Conservation (phyloP, 1,140 invertebrate species). For the Tetramorium alpestre region DNA sequence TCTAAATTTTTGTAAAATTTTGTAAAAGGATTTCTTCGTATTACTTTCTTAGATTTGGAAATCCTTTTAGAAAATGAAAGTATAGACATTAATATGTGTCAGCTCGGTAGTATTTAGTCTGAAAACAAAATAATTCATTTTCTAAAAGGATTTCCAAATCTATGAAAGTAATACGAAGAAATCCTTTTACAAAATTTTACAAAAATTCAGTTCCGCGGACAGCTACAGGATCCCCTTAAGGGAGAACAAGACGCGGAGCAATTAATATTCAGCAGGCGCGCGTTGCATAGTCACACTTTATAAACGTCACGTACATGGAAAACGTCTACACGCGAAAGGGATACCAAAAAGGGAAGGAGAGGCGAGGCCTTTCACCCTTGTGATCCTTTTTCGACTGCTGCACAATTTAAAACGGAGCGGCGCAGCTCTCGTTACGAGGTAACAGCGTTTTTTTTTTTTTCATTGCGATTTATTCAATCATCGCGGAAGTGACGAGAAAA, state of each 20-base stretch:
- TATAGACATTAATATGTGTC: too few relatives aligned
- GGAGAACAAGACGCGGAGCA: background rate
- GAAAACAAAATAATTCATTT: too few relatives aligned
- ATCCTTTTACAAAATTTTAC: too few relatives aligned
- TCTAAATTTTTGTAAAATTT: too few relatives aligned
- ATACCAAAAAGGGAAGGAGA: constrained; percentile 52
- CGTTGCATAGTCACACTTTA: constrained; percentile 60
- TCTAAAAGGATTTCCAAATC: too few relatives aligned
- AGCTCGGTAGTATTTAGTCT: too few relatives aligned
- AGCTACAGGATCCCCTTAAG: background rate
- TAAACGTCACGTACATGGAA: constrained; percentile 65
- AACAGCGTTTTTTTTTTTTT: background rate
- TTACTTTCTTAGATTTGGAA: too few relatives aligned
- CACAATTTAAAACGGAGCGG: constrained; percentile 39
- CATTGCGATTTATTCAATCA: constrained; percentile 11
- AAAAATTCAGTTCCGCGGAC: too few relatives aligned
- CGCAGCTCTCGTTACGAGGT: background rate
- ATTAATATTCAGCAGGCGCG: constrained; percentile 67
- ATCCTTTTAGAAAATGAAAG: too few relatives aligned
- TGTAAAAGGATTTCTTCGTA: too few relatives aligned
- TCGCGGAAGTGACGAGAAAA: background rate
- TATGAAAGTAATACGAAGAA: too few relatives aligned
- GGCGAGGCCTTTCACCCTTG: constrained; percentile 23
- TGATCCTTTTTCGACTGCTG: constrained; percentile 15
- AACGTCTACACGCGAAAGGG: constrained; percentile 68